Conservation (phyloP, 37 sponge, comb jelly and placozoan species). For the Halichondria panicea region DNA sequence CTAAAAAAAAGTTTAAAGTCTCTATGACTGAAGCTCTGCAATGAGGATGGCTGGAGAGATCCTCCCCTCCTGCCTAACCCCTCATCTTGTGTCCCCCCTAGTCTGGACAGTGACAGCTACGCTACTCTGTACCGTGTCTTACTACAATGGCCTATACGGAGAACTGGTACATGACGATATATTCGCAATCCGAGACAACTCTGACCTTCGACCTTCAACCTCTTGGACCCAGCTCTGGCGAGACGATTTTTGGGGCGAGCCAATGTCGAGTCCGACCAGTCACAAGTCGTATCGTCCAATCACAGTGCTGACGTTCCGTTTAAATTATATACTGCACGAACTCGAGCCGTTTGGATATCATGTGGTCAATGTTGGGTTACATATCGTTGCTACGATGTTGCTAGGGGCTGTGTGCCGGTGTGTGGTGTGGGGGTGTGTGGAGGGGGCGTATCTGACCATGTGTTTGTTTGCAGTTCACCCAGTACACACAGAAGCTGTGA, state of each 20-base stretch:
- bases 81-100: no score
- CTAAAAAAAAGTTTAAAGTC: no score
- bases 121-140: slow-evolving; percentile 31
- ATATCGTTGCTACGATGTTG: slow-evolving; percentile 51
- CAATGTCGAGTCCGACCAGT: slow-evolving; percentile 64
- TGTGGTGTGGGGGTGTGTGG: slow-evolving; percentile 25
- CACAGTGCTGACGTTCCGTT: slow-evolving; percentile 76
- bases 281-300: slow-evolving; percentile 94
- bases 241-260: slow-evolving; percentile 91
- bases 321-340: slow-evolving; percentile 75
- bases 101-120: neutral
- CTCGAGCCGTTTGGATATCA: slow-evolving; percentile 85
- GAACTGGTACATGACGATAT: slow-evolving; percentile 89
- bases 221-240: slow-evolving; percentile 25
- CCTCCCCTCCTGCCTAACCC: no score
- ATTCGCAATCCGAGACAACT: slow-evolving; percentile 84
- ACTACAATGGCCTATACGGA: slow-evolving; percentile 69
- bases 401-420: slow-evolving; percentile 53
- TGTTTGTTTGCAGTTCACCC: slow-evolving; percentile 78
- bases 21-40: no score
- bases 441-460: slow-evolving; percentile 3
- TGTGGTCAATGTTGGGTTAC: slow-evolving; percentile 63
- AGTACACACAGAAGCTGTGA: slow-evolving; percentile 86
- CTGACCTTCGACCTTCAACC: slow-evolving; percentile 61
- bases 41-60: no score